phyloP scores from a whole-genome alignment of 2,797 vertebrate species.

The Spinus pinus region DNA sequence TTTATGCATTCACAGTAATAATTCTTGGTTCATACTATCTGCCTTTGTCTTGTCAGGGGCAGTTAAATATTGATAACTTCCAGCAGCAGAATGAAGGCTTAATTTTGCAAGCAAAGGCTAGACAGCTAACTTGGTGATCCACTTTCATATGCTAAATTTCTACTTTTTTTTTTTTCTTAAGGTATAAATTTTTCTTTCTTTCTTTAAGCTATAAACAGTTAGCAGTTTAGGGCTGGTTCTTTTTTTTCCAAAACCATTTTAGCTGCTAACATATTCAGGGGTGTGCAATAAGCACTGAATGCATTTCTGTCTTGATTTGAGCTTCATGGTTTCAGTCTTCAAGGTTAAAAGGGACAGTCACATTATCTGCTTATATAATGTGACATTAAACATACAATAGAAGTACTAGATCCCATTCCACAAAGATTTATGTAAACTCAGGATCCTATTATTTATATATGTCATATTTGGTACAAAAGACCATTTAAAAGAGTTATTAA shows the following conservation, averaged over 20 bases:
- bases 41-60: conserved; percentile 29
- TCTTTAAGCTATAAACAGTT: not conserved
- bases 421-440: not conserved
- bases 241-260: not conserved
- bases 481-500: not conserved
- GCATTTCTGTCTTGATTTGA: not conserved
- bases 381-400: not conserved
- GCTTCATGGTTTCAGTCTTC: not conserved
- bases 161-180: not conserved
- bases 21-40: conserved; percentile 19
- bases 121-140: not conserved
- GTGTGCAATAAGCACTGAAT: not conserved
- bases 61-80: conserved; percentile 64
- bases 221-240: not conserved
- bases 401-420: not conserved
- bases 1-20: not conserved
- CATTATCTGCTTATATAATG: not conserved
- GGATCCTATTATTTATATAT: not conserved
- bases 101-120: conserved; percentile 10
- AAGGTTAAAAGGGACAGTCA: not conserved
- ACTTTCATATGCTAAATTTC: not conserved
- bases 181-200: not conserved
- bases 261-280: not conserved
- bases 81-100: conserved; percentile 1
- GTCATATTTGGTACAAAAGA: not conserved